A percentile compares a stretch with the other conserved stretches of the same genome.
These are phyloP conservation scores for Phyto melanocephala DNA, from an alignment of 2,888 invertebrate species.

Conservation along the genomic window DNA sequence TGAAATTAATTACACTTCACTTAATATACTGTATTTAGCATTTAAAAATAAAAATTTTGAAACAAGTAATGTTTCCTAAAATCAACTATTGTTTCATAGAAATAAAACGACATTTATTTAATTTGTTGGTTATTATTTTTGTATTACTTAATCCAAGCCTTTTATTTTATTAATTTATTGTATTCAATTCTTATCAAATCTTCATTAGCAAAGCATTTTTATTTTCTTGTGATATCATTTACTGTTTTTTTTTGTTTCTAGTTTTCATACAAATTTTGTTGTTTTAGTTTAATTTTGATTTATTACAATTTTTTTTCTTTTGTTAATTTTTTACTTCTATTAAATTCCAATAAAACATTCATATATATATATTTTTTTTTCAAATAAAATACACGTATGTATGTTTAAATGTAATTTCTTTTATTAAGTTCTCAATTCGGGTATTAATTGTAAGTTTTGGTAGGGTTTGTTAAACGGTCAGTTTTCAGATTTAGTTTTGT, in stretches of 20 bases:
- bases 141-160: constrained; percentile 45
- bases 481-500: too few relatives aligned
- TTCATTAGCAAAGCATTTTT: constrained; percentile 20
- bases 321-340: background rate
- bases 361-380: background rate
- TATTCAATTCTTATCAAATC: constrained; percentile 25
- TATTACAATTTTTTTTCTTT: constrained; percentile 12
- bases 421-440: background rate
- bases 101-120: background rate
- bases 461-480: too few relatives aligned
- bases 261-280: constrained; percentile 45
- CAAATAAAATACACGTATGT: constrained; percentile 31
- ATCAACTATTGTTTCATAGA: background rate
- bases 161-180: constrained; percentile 6
- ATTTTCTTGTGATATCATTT: background rate
- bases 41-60: too few relatives aligned
- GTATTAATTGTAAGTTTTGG: too few relatives aligned
- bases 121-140: background rate
- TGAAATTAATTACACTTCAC: too few relatives aligned
- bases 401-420: background rate
- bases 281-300: constrained; percentile 39
- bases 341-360: constrained; percentile 41
- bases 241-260: background rate
- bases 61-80: too few relatives aligned
- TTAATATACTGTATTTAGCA: too few relatives aligned